Base-by-base conservation (phyloP, 2,797 vertebrate genomes). In the Gallirallus australis region DNA sequence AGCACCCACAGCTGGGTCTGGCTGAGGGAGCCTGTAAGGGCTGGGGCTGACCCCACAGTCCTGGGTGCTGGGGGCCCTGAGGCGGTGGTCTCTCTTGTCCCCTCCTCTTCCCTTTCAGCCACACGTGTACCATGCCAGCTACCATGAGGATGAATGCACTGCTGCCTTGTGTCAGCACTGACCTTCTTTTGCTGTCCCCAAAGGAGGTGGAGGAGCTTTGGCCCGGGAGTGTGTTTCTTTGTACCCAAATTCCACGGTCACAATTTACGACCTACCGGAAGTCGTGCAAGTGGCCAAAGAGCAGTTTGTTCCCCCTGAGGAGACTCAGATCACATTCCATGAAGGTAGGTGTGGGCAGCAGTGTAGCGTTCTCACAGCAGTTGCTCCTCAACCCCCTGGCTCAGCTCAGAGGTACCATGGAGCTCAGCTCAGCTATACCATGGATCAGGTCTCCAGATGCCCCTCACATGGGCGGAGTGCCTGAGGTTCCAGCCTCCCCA, bases 181-280 rank as follows among this genome's bases (percentile, higher is more conserved):
- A 92, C 28, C 5, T 24, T 37, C 57, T 82, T 83, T 63, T 66
- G 7, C 50, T 93, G 33, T 75, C 7, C 2, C 48, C 47, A 50
- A 82, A 99, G 99, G 99, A 63, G 98, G 99, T 37, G 98, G 98
- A 14, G 99, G 99, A 39, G 99, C 98, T 65, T 97, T 99, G 97
- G 99, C 99, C 54, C 98, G 86, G 89, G 98, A 98, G 20, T 99
- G 97, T 92, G 97, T 97, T 48, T 97, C 98, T 25, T 94, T 97
- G 53, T 99, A 99, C 96, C 98, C 99, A 6, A 95, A 97, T 37
- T 98, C 98, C 80, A 97, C 54, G 0, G 98, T 99, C 84, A 98
- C 97, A 12, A 98, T 99, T 82, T 98, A 99, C 65, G 99, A 99
- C 96, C 97, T 99, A 85, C 98, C 98, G 1, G 98, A 98, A 82